Conservation (phyloP, 2,888 invertebrate genomes). For the Drosophila conformis region DNA sequence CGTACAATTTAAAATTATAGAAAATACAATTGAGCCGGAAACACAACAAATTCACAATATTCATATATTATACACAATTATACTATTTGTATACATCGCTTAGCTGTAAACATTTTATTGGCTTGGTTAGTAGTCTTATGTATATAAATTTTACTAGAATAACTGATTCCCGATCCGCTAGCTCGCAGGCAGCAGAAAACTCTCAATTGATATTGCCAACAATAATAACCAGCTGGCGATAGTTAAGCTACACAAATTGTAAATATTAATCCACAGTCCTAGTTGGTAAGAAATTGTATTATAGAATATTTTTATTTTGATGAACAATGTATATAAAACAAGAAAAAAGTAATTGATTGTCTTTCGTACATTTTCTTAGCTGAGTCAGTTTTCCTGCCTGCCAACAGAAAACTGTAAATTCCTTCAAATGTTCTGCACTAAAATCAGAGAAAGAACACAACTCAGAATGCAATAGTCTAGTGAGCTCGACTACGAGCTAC, state of each 20-base stretch:
- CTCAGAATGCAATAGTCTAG: not conserved
- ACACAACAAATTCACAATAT: constrained; percentile 9
- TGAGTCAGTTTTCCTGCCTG: not conserved
- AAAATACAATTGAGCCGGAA: not conserved
- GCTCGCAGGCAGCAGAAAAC: not conserved
- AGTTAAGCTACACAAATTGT: constrained; percentile 4
- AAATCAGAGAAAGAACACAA: not conserved
- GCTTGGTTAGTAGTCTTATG: constrained; percentile 32
- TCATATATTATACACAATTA: constrained; percentile 26
- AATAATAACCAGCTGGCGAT: not conserved
- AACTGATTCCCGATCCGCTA: not conserved
- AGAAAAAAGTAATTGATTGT: not conserved
- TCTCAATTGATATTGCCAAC: not conserved
- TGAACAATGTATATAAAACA: not conserved
- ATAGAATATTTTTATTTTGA: constrained; percentile 3
- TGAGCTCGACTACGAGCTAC: not conserved
- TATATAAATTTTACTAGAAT: constrained; percentile 18
- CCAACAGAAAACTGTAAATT: not conserved
- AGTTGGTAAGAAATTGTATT: constrained; percentile 5
- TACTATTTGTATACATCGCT: constrained; percentile 34
- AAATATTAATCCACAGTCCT: constrained; percentile 8
- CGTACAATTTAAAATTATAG: constrained; percentile 38
- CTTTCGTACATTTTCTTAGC: not conserved
- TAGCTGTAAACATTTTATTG: constrained; percentile 31
- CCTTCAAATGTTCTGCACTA: not conserved